Conservation (phyloP, 2,888 invertebrate genomes). For the Polymixis lichenea region DNA sequence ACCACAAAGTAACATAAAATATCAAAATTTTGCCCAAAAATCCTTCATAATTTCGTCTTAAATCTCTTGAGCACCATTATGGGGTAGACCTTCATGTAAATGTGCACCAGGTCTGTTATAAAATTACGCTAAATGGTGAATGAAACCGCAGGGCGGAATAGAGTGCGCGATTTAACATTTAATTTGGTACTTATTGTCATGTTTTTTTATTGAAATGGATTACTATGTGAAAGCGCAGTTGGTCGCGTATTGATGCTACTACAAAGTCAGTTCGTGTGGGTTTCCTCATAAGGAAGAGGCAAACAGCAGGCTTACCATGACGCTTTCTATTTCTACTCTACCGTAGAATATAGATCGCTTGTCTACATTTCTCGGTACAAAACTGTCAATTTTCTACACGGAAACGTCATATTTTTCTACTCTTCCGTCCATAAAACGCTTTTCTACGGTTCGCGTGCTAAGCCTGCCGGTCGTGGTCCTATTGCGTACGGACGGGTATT, state of each 20-base stretch:
- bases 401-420: no score
- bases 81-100: constrained; percentile 65
- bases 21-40: constrained; percentile 62
- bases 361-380: no score
- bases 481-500: background rate
- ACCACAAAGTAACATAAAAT: constrained; percentile 59
- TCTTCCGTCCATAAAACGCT: no score
- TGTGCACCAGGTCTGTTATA: constrained; percentile 59
- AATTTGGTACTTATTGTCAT: background rate
- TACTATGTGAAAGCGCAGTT: background rate
- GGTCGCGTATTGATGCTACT: background rate
- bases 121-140: constrained; percentile 61
- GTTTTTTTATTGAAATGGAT: constrained; percentile 22
- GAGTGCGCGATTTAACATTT: constrained; percentile 45
- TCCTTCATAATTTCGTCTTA: constrained; percentile 58
- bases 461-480: no score
- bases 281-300: no score
- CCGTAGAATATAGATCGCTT: no score
- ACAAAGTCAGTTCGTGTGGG: background rate
- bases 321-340: no score
- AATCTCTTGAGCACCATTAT: constrained; percentile 65
- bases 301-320: no score
- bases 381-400: no score
- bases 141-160: constrained; percentile 56
- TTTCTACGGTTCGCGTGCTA: no score